These are phyloP conservation scores for Euglossa dilemma DNA, from an alignment of 1,140 invertebrate species.

Conservation along the genomic window DNA sequence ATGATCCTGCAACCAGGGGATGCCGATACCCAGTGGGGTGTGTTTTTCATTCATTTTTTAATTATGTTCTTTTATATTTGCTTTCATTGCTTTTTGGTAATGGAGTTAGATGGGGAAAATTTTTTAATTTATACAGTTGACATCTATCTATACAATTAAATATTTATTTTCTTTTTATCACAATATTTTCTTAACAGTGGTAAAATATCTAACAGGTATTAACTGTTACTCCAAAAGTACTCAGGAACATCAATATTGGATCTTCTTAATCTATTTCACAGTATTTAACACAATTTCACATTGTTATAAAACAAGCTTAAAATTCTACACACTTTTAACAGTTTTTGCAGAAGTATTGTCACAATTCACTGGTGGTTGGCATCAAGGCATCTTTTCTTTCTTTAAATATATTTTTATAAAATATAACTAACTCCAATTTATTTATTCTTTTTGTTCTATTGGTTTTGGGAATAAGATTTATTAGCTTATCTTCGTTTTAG, in stretches of 20 bases:
- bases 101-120: constrained; percentile 22
- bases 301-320: not conserved
- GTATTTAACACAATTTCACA: constrained; percentile 9
- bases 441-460: not conserved
- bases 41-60: constrained; percentile 76
- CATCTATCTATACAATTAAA: constrained; percentile 5
- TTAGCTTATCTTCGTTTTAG: not conserved
- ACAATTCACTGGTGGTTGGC: constrained; percentile 49
- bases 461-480: constrained; percentile 5
- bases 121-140: not conserved
- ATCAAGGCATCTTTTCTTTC: not conserved
- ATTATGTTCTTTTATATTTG: constrained; percentile 61
- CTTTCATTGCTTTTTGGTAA: constrained; percentile 60
- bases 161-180: constrained; percentile 9
- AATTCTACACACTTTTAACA: constrained; percentile 2
- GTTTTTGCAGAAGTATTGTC: not conserved
- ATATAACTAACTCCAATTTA: constrained; percentile 6
- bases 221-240: not conserved
- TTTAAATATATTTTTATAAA: not conserved
- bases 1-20: constrained; percentile 80
- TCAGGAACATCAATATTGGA: not conserved
- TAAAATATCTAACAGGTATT: constrained; percentile 4
- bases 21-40: constrained; percentile 81
- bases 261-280: not conserved
- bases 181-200: not conserved